Percentiles rank a stretch among this genome's conserved stretches.
Conservation (phyloP, 2,113 vertebrate species). For the Delphinus delphis region DNA sequence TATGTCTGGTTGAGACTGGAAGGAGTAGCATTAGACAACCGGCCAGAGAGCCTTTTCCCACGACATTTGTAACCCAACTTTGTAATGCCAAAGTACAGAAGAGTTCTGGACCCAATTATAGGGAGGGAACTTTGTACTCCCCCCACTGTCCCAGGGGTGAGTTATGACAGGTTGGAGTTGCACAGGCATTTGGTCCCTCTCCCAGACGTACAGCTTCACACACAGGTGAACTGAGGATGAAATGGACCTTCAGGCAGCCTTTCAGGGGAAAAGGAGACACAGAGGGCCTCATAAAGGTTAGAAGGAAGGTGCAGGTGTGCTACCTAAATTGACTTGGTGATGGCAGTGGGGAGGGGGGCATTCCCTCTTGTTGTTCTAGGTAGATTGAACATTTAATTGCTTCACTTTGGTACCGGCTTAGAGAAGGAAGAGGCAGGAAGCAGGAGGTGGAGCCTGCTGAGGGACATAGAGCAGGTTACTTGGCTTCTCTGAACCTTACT, state of each 20-base stretch:
- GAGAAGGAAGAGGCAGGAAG: neutral
- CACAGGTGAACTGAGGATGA: neutral
- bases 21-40: neutral
- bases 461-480: neutral
- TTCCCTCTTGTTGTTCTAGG: neutral
- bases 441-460: neutral
- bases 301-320: neutral
- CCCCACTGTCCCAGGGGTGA: neutral
- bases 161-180: neutral
- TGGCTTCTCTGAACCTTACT: neutral
- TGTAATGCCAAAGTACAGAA: slow-evolving; percentile 29
- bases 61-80: slow-evolving; percentile 55
- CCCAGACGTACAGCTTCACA: neutral
- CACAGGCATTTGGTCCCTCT: neutral
- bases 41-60: slow-evolving; percentile 61
- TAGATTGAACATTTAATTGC: neutral
- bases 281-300: neutral
- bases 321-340: neutral
- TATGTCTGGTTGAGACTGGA: slow-evolving; percentile 68
- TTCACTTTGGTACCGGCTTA: neutral
- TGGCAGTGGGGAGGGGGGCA: neutral
- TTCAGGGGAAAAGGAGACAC: neutral
- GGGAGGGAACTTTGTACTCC: neutral
- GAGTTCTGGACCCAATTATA: neutral
- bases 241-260: neutral